Conservation (phyloP, 1,140 invertebrate genomes). For the Scaptomyza montana region DNA sequence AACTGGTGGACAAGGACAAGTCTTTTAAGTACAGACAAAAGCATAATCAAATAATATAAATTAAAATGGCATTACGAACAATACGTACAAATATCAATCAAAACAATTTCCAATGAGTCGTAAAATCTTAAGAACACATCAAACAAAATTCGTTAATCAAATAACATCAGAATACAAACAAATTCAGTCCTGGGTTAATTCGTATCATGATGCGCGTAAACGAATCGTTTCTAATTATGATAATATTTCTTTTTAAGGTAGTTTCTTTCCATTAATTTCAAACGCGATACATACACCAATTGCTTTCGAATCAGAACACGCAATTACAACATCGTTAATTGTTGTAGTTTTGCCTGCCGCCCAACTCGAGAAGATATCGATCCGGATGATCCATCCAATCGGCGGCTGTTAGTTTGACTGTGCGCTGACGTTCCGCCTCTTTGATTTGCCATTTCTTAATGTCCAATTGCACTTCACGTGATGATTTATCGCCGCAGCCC, state of each 20-base stretch:
- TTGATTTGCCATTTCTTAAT: conserved; percentile 96
- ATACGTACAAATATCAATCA: conserved; percentile 64
- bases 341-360: conserved; percentile 90
- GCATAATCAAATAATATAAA: conserved; percentile 34
- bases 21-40: conserved; percentile 44
- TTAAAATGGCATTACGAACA: conserved; percentile 48
- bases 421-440: conserved; percentile 91
- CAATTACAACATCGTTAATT: conserved; percentile 60
- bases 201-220: conserved; percentile 48
- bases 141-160: conserved; percentile 57
- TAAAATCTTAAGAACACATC: conserved; percentile 58
- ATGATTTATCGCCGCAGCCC: conserved; percentile 91
- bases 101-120: conserved; percentile 57
- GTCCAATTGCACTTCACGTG: conserved; percentile 91
- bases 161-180: conserved; percentile 70
- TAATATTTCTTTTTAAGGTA: conserved; percentile 16
- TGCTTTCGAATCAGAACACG: conserved; percentile 49
- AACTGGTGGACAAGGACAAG: conserved; percentile 42
- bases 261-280: conserved; percentile 29
- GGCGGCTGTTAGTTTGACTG: conserved; percentile 91
- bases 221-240: conserved; percentile 19
- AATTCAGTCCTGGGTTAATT: conserved; percentile 72
- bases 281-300: conserved; percentile 37
- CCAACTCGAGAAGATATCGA: conserved; percentile 92
- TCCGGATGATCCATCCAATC: conserved; percentile 97